phyloP scores from a whole-genome alignment of 2,888 invertebrate species.

The Eupithecia dodoneata region DNA sequence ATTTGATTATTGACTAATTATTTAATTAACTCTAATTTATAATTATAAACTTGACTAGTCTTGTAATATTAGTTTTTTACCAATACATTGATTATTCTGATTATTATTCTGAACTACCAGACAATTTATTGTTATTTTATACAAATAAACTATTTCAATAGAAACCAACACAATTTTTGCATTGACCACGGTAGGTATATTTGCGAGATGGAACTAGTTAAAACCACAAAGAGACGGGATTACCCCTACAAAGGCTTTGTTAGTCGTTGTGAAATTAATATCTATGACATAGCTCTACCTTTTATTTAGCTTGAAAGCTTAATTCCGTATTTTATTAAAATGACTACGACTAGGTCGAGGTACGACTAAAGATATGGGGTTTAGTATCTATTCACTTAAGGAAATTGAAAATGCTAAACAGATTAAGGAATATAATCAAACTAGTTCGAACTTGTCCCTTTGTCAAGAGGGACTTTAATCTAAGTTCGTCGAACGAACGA shows the following conservation, averaged over 20 bases:
- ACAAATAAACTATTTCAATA: neutral
- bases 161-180: neutral
- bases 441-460: slow-evolving; percentile 25
- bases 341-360: neutral
- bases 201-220: neutral
- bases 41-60: no score
- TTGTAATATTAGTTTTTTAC: no score
- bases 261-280: slow-evolving; percentile 12
- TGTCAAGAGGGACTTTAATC: slow-evolving; percentile 33
- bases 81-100: no score
- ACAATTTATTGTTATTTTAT: neutral
- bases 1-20: no score
- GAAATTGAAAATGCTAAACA: slow-evolving; percentile 9
- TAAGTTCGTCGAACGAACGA: slow-evolving; percentile 30
- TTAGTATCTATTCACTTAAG: neutral
- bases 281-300: slow-evolving; percentile 4
- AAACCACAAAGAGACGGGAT: slow-evolving; percentile 12
- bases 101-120: no score
- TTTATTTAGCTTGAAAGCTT: neutral
- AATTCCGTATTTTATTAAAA: slow-evolving; percentile 1
- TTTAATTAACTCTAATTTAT: no score
- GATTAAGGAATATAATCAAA: slow-evolving; percentile 26
- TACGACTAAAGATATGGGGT: no score
- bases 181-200: neutral
- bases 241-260: slow-evolving; percentile 16